Percentiles rank a stretch among this genome's conserved stretches.
phyloP scores from a whole-genome alignment of 1,140 invertebrate genomes.

The Uloborus diversus region DNA sequence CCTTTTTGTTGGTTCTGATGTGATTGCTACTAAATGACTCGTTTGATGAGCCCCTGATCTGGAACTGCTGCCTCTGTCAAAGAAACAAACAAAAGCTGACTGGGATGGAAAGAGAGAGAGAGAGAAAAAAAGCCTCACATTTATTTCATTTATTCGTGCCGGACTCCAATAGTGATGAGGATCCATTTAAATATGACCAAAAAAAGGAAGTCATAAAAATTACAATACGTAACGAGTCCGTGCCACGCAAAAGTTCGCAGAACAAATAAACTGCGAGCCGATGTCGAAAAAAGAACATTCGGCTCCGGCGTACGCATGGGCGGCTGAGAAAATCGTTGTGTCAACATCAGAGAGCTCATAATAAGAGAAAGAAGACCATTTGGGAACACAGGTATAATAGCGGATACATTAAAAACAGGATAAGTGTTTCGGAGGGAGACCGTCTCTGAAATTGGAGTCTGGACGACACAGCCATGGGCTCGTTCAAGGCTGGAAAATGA shows the following conservation, averaged over 20 bases:
- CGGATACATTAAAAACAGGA: conserved; percentile 50
- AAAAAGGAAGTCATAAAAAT: conserved; percentile 54
- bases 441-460: conserved; percentile 35
- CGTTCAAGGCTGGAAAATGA: too few relatives aligned
- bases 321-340: conserved; percentile 36
- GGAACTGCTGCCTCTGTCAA: too few relatives aligned
- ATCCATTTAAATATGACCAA: conserved; percentile 4
- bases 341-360: conserved; percentile 52
- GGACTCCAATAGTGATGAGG: neutral
- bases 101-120: neutral
- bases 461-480: too few relatives aligned
- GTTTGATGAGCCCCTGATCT: too few relatives aligned
- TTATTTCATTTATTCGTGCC: conserved; percentile 32
- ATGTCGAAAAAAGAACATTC: neutral
- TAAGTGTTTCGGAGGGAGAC: conserved; percentile 5
- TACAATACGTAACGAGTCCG: conserved; percentile 44
- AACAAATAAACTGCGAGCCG: conserved; percentile 31
- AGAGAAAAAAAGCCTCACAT: neutral
- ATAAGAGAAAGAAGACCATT: conserved; percentile 13
- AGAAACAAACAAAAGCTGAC: neutral
- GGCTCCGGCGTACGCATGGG: conserved; percentile 4
- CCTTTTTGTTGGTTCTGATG: too few relatives aligned
- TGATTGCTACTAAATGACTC: too few relatives aligned
- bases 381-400: conserved; percentile 21
- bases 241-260: conserved; percentile 32